Percentiles rank a stretch among this genome's conserved stretches.
These are phyloP conservation scores for Coenobita brevimanus DNA, from an alignment of 1,140 invertebrate genomes.

Conservation along the genomic window DNA sequence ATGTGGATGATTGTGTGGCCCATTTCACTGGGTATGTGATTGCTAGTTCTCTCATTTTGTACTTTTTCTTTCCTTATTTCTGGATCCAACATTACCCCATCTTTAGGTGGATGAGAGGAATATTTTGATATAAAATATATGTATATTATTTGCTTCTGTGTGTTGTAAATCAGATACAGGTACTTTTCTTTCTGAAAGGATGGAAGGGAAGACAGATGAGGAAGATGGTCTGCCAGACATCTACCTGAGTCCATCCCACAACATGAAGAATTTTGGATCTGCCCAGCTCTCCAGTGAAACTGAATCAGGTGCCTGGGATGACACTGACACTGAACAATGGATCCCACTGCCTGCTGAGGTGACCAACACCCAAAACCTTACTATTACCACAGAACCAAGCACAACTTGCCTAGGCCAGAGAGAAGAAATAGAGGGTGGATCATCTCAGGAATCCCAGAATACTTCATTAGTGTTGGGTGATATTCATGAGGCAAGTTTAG, in stretches of 20 bases:
- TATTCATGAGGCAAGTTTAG: not conserved
- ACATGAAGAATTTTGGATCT: not conserved
- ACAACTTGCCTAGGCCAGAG: slow-evolving; percentile 19
- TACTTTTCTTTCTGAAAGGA: slow-evolving; percentile 15
- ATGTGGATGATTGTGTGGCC: too few species aligned
- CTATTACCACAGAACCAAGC: not conserved
- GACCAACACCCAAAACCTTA: not conserved
- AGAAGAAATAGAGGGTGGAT: slow-evolving; percentile 40
- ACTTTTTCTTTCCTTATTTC: too few species aligned
- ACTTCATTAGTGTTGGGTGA: not conserved
- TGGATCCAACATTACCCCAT: too few species aligned
- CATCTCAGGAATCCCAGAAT: slow-evolving; percentile 17
- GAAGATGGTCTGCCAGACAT: slow-evolving; percentile 44
- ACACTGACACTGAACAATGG: slow-evolving; percentile 33
- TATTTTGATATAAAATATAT: too few species aligned
- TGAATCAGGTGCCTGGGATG: slow-evolving; percentile 24
- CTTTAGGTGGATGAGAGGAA: too few species aligned
- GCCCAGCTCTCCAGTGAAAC: slow-evolving; percentile 20
- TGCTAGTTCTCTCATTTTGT: too few species aligned
- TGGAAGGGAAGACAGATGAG: slow-evolving; percentile 15
- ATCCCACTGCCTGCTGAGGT: not conserved
- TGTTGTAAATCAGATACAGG: too few species aligned
- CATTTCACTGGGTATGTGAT: too few species aligned
- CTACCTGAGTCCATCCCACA: slow-evolving; percentile 28
- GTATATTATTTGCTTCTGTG: too few species aligned